Base-by-base conservation (phyloP, 2,797 vertebrate genomes). In the Anguilla marmorata region DNA sequence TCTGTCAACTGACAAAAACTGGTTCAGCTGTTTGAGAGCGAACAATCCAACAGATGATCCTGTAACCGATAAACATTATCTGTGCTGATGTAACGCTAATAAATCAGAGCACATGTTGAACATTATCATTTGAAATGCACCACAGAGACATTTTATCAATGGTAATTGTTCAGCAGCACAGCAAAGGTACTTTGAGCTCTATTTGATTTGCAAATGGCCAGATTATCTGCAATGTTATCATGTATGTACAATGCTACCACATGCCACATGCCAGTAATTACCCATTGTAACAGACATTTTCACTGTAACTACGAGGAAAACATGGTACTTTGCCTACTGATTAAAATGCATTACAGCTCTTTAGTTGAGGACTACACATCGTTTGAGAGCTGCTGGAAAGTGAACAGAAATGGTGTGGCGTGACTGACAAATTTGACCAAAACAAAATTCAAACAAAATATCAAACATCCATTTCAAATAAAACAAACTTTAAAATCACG, bases 191-290 rank as follows among this genome's bases (percentile, higher is more conserved):
- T 56, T 30, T 56, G 83, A 84, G 52, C 50, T 84, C 12, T 30
- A 54, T 84, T 58, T 84, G 50, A 14, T 56, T 84, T 84, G 52
- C 52, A 14, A 84, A 84, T 58, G 52, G 83, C 19, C 83, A 84
- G 50, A 56, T 84, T 58, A 84, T 84, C 41, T 27, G 50, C 83
- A 84, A 54, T 54, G 79, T 9, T 82, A 82, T 82, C 45, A 82
- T 82, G 79, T 48, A 45, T 82, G 79, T 45, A 82, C 41, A 50
- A n/a, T 50, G 76, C 72, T 37, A 82, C 41, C 45, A 50, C 41
- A 50, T 82, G 41, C 79, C 79, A 9, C 37, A 48, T n/a, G 24
- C 21, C 45, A 48, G 79, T 11, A 82, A 48, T 45, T 7, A 24
- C 19, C 21, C 79, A 48, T 9, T 6, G 24, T 24, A 76, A 21